Base-by-base conservation (phyloP, 2,113 vertebrate genomes). In the Marcusenius ussheri region DNA sequence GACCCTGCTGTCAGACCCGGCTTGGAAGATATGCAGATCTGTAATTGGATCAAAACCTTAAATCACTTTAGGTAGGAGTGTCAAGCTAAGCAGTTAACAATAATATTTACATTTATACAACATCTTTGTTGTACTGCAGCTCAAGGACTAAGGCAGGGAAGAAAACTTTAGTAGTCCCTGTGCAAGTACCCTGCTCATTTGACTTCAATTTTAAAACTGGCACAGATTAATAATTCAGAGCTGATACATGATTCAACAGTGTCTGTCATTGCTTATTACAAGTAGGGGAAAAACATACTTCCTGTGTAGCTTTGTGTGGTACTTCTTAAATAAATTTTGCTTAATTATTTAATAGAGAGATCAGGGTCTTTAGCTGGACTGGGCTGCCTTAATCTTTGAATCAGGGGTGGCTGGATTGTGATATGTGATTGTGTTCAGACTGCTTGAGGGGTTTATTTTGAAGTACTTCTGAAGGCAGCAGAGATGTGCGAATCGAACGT, bases 201-300 rank as follows among this genome's bases (percentile, higher is more conserved):
- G 27, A 53, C 50, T 35, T 53, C 49, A 51, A 2, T 51, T 51
- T 87, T 53, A n/a, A 87, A 51, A 53, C 84, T 24, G 8, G 24
- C 8, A 51, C n/a, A 53, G 84, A 87, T 51, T 35, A 51, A 56
- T 87, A 31, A 56, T 87, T 87, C 50, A 87, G 3, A 84, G 45
- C 21, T 84, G 83, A 84, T 84, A n/a, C 83, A 84, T 84, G 83
- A 46, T 84, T 84, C 39, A 84, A 45, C 24, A 84, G 42, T 47
- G n/a, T 45, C 42, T 47, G 83, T 84, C 83, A 84, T 46, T 84
- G 83, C 83, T 84, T 84, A 84, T 47, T 84, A 47, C 39, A 84
- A 84, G 83, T 84, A 80, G 74, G 74, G 74, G 58, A 27, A 80
- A 86, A 86, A 50, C 21, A n/a, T 15, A 50, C 83, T 49, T 84